Percentiles rank a stretch among this genome's conserved stretches.
phyloP scores from a whole-genome alignment of 1,140 invertebrate genomes.

The Diachasmimorpha longicaudata region DNA sequence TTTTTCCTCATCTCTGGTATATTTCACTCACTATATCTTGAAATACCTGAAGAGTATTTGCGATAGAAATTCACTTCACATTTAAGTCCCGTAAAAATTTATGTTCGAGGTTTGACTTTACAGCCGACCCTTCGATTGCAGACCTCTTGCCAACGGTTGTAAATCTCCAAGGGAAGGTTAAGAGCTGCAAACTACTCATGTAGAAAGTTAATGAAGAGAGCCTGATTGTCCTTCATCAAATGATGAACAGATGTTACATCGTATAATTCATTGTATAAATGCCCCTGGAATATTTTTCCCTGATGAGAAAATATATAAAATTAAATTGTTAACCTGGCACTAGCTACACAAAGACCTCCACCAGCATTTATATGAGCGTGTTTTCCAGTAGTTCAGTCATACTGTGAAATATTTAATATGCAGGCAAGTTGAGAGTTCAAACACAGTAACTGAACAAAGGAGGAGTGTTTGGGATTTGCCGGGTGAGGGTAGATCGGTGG shows the following conservation, averaged over 20 bases:
- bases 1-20: background rate
- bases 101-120: background rate
- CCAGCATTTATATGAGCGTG: background rate
- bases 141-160: background rate
- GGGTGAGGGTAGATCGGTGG: conserved; percentile 28
- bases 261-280: background rate
- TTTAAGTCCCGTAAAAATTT: background rate
- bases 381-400: conserved; percentile 1
- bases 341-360: background rate
- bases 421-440: conserved; percentile 34
- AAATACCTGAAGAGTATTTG: background rate
- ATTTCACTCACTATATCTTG: background rate
- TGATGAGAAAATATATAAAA: background rate
- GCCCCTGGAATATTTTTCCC: background rate
- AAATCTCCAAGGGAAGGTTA: background rate
- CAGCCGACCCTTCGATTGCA: background rate
- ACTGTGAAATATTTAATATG: conserved; percentile 6
- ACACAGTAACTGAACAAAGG: conserved; percentile 26
- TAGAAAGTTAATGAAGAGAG: too few relatives aligned
- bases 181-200: too few relatives aligned
- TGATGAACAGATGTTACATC: too few relatives aligned
- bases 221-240: too few relatives aligned
- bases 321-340: background rate
- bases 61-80: background rate
- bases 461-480: conserved; percentile 45